A percentile compares a stretch with the other conserved stretches of the same genome.
Conservation (phyloP, 2,113 vertebrate genomes). For the Tyrannus savana region DNA sequence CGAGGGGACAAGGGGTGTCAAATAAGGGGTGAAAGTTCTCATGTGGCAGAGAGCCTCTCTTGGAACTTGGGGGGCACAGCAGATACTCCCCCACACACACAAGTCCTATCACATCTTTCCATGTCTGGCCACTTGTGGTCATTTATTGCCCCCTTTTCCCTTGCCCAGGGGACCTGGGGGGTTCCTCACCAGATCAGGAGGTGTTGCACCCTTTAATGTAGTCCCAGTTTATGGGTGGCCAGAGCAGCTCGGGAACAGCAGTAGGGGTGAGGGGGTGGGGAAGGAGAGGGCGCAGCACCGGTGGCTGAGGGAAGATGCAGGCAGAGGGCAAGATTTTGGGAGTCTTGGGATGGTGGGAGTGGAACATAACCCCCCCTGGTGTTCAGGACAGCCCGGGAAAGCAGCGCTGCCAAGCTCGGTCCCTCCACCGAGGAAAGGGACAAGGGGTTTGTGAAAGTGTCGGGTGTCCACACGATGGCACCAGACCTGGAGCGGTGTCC, state of each 20-base stretch:
- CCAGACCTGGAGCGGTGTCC: neutral
- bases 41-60: neutral
- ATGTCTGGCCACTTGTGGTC: neutral
- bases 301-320: neutral
- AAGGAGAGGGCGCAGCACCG: rapidly evolving
- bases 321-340: neutral
- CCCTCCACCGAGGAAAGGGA: neutral
- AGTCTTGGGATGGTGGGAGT: neutral
- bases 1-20: neutral
- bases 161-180: neutral
- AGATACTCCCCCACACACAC: too few relatives aligned
- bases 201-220: neutral
- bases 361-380: neutral
- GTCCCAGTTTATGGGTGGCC: neutral
- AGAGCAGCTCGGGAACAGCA: neutral
- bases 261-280: neutral
- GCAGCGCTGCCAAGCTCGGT: neutral
- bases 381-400: neutral
- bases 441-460: neutral
- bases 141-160: neutral
- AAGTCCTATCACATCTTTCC: neutral
- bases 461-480: slow-evolving; percentile 46
- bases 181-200: neutral
- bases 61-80: neutral
- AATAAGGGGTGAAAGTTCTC: neutral